Base-by-base conservation (phyloP, 2,797 vertebrate species). In the Tauraco hartlaubi region DNA sequence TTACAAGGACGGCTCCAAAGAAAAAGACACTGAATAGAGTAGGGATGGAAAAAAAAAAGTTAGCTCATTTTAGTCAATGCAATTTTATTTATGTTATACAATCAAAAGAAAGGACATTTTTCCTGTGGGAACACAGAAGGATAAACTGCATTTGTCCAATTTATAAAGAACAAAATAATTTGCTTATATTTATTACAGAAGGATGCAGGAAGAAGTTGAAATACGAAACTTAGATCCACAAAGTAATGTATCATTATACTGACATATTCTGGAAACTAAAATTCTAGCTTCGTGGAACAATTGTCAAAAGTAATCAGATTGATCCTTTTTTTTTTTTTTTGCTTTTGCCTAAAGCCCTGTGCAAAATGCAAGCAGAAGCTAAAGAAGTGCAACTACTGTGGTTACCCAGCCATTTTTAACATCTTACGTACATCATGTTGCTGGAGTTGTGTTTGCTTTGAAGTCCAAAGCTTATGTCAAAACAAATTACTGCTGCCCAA, bases 1-100 rank as follows among this genome's bases (percentile, higher is more conserved):
- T 99, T 97, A 99, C 99, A 96, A 99, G 97, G 94, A 99, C 6
- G 80, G 99, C 98, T 95, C 99, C 99, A 28, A 99, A 84, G 97
- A 99, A 99, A 97, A 99, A 99, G 56, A 99, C 98, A 55, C 99
- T 99, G 94, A 79, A 97, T 41, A 90, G 22, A 84, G 98, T 6
- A 97, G 76, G 74, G 31, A 75, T 20, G 5, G 9, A 48, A 88
- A 76, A 43, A 41, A 87, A 76, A 51, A 91, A 69, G 75, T 77
- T 90, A 90, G 67, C 33, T 79, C 7, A 9, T 85, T 95, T 85
- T 63, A 95, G 85, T 77, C 33, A 61, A 95, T 84, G 74, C 55
- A 62, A 77, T 87, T 43, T 78, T 74, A n/a, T 73, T 88, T 69
- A 69, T 31, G 51, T 41, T 86, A 81, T n/a, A 91, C 22, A 89